Evolutionary conservation across 2,797 vertebrate genomes (phyloP).

Genomic region (Gymnoscopelus microlampas): DNA sequence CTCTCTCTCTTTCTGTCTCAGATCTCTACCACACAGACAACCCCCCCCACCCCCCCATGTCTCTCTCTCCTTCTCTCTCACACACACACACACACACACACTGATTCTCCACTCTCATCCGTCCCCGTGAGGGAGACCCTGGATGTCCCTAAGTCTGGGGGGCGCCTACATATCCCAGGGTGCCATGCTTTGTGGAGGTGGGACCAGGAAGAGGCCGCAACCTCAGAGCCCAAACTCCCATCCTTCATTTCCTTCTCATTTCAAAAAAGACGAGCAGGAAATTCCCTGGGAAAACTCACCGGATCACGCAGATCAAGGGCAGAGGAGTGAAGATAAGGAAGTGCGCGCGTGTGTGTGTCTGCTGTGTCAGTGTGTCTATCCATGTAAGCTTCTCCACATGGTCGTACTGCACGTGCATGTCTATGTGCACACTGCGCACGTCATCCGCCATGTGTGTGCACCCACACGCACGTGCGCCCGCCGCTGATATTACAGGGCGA

Average conservation of each 20-base stretch:
- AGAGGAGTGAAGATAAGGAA: constrained; percentile 37
- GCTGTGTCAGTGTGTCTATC: too few relatives aligned
- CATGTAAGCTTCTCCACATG: too few relatives aligned
- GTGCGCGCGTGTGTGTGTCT: constrained; percentile 14
- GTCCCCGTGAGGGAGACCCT: constrained; percentile 37
- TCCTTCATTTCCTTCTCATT: constrained; percentile 72
- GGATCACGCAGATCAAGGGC: constrained; percentile 71
- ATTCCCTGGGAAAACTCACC: constrained; percentile 59
- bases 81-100: constrained; percentile 30
- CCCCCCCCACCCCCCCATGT: constrained; percentile 21
- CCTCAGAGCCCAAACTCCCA: constrained; percentile 67
- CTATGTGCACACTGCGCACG: too few relatives aligned
- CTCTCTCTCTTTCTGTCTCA: constrained; percentile 43
- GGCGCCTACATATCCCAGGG: constrained; percentile 69
- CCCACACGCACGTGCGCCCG: not conserved
- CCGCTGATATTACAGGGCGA: not conserved
- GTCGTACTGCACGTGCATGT: too few relatives aligned
- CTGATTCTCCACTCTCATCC: not conserved
- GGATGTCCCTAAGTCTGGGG: constrained; percentile 54
- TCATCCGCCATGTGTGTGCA: constrained; percentile 26
- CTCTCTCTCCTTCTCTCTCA: not conserved
- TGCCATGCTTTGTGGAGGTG: constrained; percentile 43
- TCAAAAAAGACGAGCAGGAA: constrained; percentile 55
- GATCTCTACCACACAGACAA: constrained; percentile 14
- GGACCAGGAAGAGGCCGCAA: constrained; percentile 46